These are phyloP conservation scores for Adelognathus sp. DNA, from an alignment of 2,888 invertebrate genomes.

Conservation along the genomic window DNA sequence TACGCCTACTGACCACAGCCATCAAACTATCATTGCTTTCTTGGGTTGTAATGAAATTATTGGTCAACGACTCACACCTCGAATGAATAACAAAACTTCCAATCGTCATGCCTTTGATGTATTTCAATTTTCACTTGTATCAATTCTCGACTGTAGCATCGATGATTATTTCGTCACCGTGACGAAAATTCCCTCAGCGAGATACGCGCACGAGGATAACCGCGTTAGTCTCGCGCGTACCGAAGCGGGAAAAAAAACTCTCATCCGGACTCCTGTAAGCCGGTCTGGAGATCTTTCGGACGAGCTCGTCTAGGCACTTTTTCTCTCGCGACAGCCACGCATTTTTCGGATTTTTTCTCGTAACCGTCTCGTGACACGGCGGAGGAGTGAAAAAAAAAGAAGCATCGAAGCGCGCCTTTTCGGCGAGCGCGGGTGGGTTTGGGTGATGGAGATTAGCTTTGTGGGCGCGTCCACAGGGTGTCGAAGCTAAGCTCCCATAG, in stretches of 20 bases:
- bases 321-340: slow-evolving; percentile 26
- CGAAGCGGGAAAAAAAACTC: neutral
- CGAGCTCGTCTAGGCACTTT: slow-evolving; percentile 12
- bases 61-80: neutral
- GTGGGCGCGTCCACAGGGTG: slow-evolving; percentile 70
- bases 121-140: neutral
- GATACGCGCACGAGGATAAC: neutral
- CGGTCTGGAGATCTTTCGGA: slow-evolving; percentile 10
- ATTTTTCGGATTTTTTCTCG: slow-evolving; percentile 29
- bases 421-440: too few species aligned
- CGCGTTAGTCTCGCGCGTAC: neutral
- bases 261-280: slow-evolving; percentile 10
- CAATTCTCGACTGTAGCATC: neutral
- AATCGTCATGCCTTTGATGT: neutral
- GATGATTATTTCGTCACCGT: neutral
- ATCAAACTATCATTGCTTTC: too few species aligned
- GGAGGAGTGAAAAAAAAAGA: slow-evolving; percentile 57
- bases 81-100: neutral
- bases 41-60: neutral
- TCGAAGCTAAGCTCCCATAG: slow-evolving; percentile 72
- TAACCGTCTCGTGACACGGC: slow-evolving; percentile 16
- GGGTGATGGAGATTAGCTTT: slow-evolving; percentile 69
- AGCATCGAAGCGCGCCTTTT: slow-evolving; percentile 54
- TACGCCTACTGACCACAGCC: too few species aligned
- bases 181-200: neutral